Percentiles rank a stretch among this genome's conserved stretches.
phyloP scores from a whole-genome alignment of 2,888 invertebrate species.

The Tenthredo distinguenda region DNA sequence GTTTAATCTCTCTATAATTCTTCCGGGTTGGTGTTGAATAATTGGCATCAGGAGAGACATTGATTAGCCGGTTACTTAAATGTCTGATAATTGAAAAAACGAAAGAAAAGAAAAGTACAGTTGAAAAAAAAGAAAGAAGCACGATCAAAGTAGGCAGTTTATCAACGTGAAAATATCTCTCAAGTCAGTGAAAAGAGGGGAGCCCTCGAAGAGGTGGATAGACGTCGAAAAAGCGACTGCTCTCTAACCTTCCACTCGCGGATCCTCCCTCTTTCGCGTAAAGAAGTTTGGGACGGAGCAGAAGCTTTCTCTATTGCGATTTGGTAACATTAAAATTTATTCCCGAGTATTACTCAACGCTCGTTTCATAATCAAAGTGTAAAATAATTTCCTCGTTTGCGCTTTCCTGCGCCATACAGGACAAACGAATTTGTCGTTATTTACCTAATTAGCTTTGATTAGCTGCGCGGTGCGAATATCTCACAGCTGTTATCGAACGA shows the following conservation, averaged over 20 bases:
- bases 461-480: conserved; percentile 1
- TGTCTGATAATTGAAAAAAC: neutral
- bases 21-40: conserved; percentile 3
- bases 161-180: conserved; percentile 31
- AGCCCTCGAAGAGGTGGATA: conserved; percentile 40
- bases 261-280: conserved; percentile 27
- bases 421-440: conserved; percentile 11
- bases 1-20: neutral
- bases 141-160: conserved; percentile 37
- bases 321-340: conserved; percentile 39
- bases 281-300: conserved; percentile 16
- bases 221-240: conserved; percentile 41
- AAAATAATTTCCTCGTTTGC: neutral
- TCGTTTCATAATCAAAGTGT: conserved; percentile 5
- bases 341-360: conserved; percentile 15
- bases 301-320: conserved; percentile 39
- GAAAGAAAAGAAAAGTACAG: neutral
- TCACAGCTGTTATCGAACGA: neutral
- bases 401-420: neutral
- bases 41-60: neutral
- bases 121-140: neutral
- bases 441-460: conserved; percentile 41
- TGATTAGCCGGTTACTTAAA: conserved; percentile 8
- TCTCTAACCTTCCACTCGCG: conserved; percentile 41
- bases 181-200: conserved; percentile 25